Evolutionary conservation across 2,888 invertebrate species (phyloP).

Genomic region (Artemia sinica): DNA sequence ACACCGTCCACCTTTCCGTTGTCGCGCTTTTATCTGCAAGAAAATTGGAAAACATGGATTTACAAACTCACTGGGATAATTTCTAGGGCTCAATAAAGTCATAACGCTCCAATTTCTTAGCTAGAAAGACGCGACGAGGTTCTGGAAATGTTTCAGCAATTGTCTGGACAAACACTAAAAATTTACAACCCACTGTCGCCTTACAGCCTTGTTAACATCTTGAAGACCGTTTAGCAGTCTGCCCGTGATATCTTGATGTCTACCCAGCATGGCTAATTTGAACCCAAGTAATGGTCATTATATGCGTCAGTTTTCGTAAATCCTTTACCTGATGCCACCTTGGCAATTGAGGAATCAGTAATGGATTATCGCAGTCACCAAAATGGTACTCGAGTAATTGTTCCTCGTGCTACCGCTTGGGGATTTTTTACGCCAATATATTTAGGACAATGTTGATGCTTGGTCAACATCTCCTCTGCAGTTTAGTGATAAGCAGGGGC

Average conservation of each 20-base stretch:
- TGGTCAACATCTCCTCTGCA: no score
- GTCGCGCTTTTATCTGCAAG: no score
- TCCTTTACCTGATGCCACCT: neutral
- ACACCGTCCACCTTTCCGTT: no score
- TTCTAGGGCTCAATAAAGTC: no score
- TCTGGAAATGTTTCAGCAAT: neutral
- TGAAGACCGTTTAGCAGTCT: conserved; percentile 14
- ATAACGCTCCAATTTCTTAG: no score
- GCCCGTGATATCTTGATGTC: conserved; percentile 14
- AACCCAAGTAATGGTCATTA: neutral
- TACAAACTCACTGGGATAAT: no score
- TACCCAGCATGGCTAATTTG: neutral
- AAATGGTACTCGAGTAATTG: no score
- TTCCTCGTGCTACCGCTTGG: no score
- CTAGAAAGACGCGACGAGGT: conserved; percentile 1
- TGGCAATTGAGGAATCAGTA: neutral
- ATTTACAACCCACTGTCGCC: conserved; percentile 6
- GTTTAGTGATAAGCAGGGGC: no score
- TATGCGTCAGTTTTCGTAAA: conserved; percentile 4
- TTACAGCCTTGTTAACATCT: conserved; percentile 3
- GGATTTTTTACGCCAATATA: no score
- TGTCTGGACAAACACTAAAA: conserved; percentile 11
- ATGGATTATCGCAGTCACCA: neutral
- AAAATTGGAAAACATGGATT: no score
- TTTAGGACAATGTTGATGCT: no score